Evolutionary conservation across 2,888 invertebrate species (phyloP).

Genomic region (Phania funesta): DNA sequence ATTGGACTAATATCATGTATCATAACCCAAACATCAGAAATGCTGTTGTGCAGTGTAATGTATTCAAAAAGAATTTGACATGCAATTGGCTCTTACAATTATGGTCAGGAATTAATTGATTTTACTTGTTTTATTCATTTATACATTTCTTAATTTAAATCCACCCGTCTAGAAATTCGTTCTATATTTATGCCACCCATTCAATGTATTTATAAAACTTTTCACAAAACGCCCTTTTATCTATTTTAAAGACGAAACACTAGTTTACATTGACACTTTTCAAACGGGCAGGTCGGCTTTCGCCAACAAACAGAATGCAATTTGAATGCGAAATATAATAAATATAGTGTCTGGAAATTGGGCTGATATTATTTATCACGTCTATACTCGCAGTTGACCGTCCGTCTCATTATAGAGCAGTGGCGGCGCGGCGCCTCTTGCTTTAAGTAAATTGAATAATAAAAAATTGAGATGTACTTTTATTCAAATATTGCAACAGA

Average conservation of each 20-base stretch:
- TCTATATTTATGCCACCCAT: slow-evolving; percentile 27
- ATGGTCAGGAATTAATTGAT: slow-evolving; percentile 22
- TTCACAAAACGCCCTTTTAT: slow-evolving; percentile 58
- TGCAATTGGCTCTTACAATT: slow-evolving; percentile 30
- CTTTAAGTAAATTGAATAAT: slow-evolving; percentile 25
- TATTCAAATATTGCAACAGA: slow-evolving; percentile 49
- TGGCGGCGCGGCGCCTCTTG: slow-evolving; percentile 41
- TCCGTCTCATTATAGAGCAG: not conserved
- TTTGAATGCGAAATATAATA: slow-evolving; percentile 61
- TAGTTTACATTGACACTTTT: slow-evolving; percentile 19
- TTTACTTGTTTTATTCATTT: not conserved
- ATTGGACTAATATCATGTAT: no score
- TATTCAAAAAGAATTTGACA: slow-evolving; percentile 31
- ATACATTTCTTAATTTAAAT: slow-evolving; percentile 28
- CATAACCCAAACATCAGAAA: no score
- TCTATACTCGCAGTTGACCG: not conserved
- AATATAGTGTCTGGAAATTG: slow-evolving; percentile 20
- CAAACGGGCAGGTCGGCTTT: slow-evolving; percentile 41
- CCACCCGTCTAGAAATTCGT: slow-evolving; percentile 35
- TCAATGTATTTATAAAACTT: not conserved
- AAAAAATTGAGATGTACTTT: slow-evolving; percentile 19
- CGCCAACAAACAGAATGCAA: slow-evolving; percentile 50
- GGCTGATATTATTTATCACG: not conserved
- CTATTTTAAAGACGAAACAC: slow-evolving; percentile 46
- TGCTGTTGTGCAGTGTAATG: no score